These are phyloP conservation scores for Drosophila hydei DNA, from an alignment of 1,140 invertebrate genomes.

Conservation along the genomic window DNA sequence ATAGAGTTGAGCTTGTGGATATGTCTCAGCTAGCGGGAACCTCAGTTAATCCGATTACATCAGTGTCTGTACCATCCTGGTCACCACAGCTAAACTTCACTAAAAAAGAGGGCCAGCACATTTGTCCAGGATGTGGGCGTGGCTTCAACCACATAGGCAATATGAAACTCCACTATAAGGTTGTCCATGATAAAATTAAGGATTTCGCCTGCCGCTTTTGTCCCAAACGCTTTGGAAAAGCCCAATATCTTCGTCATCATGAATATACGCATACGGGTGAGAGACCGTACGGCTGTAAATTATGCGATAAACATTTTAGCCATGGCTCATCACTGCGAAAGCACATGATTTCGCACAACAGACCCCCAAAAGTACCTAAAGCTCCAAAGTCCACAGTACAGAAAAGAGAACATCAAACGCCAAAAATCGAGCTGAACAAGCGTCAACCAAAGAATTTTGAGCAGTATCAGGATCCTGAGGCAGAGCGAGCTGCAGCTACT, in stretches of 20 bases:
- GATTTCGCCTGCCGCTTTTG: slow-evolving; percentile 79
- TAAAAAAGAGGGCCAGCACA: slow-evolving; percentile 78
- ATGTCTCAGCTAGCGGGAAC: slow-evolving; percentile 76
- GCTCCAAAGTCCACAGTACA: slow-evolving; percentile 23
- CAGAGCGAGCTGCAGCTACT: slow-evolving; percentile 64
- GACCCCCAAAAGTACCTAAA: slow-evolving; percentile 44
- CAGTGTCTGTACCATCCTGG: slow-evolving; percentile 74
- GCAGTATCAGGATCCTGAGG: slow-evolving; percentile 64
- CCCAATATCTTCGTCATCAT: slow-evolving; percentile 77
- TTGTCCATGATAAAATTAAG: slow-evolving; percentile 78
- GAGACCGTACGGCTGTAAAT: slow-evolving; percentile 68
- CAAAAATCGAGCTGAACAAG: slow-evolving; percentile 12
- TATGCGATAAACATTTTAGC: slow-evolving; percentile 74
- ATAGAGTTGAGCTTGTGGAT: slow-evolving; percentile 77
- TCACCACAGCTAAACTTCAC: slow-evolving; percentile 76
- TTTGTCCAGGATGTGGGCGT: slow-evolving; percentile 74
- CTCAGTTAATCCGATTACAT: slow-evolving; percentile 75
- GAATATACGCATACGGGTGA: slow-evolving; percentile 84
- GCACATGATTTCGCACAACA: slow-evolving; percentile 73
- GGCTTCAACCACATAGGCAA: slow-evolving; percentile 79
- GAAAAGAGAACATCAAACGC: not conserved
- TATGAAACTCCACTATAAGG: slow-evolving; percentile 76
- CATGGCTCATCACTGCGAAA: slow-evolving; percentile 71
- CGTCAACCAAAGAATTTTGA: slow-evolving; percentile 57
- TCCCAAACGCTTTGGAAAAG: slow-evolving; percentile 74